phyloP scores from a whole-genome alignment of 1,140 invertebrate genomes.

The Caenorhabditis inopinata region DNA sequence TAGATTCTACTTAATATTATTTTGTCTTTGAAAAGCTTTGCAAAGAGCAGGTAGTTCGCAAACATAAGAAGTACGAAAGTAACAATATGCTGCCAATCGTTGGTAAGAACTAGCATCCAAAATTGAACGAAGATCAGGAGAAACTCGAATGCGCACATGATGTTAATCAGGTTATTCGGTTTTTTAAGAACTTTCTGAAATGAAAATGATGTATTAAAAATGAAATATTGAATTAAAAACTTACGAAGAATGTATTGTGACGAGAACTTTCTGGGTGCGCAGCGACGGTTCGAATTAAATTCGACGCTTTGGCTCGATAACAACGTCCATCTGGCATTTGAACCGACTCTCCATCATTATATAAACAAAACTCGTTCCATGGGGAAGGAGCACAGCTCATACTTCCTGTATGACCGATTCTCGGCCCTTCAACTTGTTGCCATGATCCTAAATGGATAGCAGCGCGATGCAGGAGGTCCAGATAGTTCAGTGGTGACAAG shows the following conservation, averaged over 20 bases:
- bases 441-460: constrained; percentile 85
- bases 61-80: constrained; percentile 81
- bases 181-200: constrained; percentile 81
- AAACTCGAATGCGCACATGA: constrained; percentile 71
- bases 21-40: constrained; percentile 82
- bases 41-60: constrained; percentile 86
- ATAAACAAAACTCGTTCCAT: constrained; percentile 21
- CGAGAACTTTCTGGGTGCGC: constrained; percentile 3
- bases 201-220: background rate
- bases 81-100: constrained; percentile 86
- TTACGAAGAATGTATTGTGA: constrained; percentile 35
- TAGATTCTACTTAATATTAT: constrained; percentile 50
- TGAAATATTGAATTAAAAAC: background rate
- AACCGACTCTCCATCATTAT: constrained; percentile 35
- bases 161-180: constrained; percentile 78
- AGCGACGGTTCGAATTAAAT: background rate
- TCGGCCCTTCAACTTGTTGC: constrained; percentile 65
- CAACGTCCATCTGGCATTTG: constrained; percentile 36
- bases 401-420: constrained; percentile 28
- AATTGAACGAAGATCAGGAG: constrained; percentile 67
- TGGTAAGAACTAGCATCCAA: constrained; percentile 75
- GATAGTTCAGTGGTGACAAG: constrained; percentile 77
- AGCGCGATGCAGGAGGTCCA: constrained; percentile 80
- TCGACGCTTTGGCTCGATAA: background rate
- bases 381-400: background rate